phyloP scores from a whole-genome alignment of 2,113 vertebrate species.

The Myiopsitta monachus region DNA sequence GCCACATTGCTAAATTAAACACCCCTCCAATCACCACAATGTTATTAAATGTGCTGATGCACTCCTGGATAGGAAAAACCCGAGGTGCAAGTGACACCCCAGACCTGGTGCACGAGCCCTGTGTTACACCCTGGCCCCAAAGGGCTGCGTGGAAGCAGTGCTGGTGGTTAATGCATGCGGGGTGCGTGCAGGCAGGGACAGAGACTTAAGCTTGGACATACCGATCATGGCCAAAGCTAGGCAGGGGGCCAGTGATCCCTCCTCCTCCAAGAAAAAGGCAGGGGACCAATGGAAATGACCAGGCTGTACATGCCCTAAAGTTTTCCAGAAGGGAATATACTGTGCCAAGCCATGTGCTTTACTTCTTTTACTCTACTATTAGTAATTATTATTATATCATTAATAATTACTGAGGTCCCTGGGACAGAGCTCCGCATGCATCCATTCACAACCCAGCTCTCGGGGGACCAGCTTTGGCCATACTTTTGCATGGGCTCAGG shows the following conservation, averaged over 20 bases:
- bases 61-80: neutral
- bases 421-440: neutral
- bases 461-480: neutral
- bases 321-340: neutral
- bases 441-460: neutral
- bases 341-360: neutral
- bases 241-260: neutral
- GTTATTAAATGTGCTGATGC: neutral
- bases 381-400: neutral
- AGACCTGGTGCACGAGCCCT: neutral
- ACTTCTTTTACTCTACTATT: neutral
- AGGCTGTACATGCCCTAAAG: neutral
- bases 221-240: neutral
- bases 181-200: neutral
- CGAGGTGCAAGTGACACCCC: neutral
- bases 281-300: neutral
- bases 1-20: neutral
- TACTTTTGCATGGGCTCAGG: accelerated
- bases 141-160: neutral
- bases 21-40: neutral
- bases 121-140: neutral
- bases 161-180: neutral
- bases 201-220: neutral
- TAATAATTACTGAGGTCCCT: neutral
- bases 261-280: neutral